Base-by-base conservation (phyloP, 2,797 vertebrate genomes). In the Spinibarbus caldwelli region DNA sequence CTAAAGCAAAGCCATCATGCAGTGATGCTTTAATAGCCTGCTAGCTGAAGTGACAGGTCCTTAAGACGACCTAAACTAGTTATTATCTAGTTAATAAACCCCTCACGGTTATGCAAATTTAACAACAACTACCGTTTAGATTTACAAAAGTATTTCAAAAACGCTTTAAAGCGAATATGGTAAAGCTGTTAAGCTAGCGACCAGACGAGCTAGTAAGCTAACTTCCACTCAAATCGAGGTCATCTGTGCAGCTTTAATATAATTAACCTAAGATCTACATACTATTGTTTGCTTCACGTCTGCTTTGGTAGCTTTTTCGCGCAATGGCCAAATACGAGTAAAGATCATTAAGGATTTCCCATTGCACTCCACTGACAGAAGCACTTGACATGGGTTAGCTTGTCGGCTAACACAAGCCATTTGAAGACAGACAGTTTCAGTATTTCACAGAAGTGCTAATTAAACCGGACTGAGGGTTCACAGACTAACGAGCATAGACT, bases 221-320 rank as follows among this genome's bases (percentile, higher is more conserved):
- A 84, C 70, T 59, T 80, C 47, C 52, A 87, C 64, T 81, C 49
- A 81, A 73, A 85, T 71, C 73, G 43, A 85, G 82, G 78, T 85
- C 66, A 62, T 81, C 11, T 77, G 29, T 36, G 57, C 1, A 38
- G 31, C 54, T 73, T 80, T 36, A 41, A 73, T 6, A 49, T 21
- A 19, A 80, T 68, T n/a, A 36, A 41, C 7, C 0, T 47, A 5
- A 4, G 23, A 15, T 41, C 11, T 21, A 29, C n/a, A 66, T 62
- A 29, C 4, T 19, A 73, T 72, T n/a, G 43, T 29, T 49, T 31
- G 38, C 29, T 26, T 64, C 76, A 72, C 4, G 41, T 23, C 23
- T n/a, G 23, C 8, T 26, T 45, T 34, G 36, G 9, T 15, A 38
- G 80, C 17, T 43, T 72, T 31, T 73, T 26, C 45, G 38, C 38